Conservation (phyloP, 53 echinoderm and acorn worm genomes). For the Paracentrotus lividus region DNA sequence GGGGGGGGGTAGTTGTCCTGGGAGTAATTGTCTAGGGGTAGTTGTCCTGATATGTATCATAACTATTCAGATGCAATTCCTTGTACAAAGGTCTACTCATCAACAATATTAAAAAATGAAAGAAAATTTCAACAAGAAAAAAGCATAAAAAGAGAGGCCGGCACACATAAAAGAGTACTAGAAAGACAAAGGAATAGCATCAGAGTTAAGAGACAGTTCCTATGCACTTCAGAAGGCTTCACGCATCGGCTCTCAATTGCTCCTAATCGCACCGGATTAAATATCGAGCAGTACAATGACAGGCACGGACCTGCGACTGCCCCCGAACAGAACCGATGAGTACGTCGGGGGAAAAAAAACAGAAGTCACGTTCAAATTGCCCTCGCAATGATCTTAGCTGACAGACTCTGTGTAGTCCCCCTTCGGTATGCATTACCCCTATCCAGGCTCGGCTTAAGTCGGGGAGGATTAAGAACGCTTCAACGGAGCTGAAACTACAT, state of each 20-base stretch:
- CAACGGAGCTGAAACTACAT: background rate
- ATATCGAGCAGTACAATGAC: slow-evolving; percentile 23
- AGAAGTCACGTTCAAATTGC: slow-evolving; percentile 4
- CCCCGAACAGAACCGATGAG: background rate
- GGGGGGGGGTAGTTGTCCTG: no score
- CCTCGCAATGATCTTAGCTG: background rate
- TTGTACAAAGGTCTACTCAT: background rate
- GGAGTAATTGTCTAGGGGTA: no score
- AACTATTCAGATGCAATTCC: background rate
- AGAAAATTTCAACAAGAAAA: background rate
- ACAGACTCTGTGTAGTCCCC: background rate
- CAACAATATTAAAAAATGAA: no score
- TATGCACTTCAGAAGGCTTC: slow-evolving; percentile 6
- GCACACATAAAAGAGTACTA: background rate
- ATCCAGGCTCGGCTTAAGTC: slow-evolving; percentile 34
- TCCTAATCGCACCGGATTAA: slow-evolving; percentile 9
- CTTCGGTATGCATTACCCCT: slow-evolving; percentile 9
- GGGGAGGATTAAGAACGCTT: slow-evolving; percentile 3
- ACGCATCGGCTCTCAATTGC: slow-evolving; percentile 32
- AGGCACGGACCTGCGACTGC: background rate
- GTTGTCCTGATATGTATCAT: no score
- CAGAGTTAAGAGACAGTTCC: background rate
- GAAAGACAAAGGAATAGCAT: background rate
- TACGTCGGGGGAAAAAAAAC: background rate
- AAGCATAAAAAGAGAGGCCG: background rate